phyloP scores from a whole-genome alignment of 2,113 vertebrate genomes.

The Pseudopipra pipra region DNA sequence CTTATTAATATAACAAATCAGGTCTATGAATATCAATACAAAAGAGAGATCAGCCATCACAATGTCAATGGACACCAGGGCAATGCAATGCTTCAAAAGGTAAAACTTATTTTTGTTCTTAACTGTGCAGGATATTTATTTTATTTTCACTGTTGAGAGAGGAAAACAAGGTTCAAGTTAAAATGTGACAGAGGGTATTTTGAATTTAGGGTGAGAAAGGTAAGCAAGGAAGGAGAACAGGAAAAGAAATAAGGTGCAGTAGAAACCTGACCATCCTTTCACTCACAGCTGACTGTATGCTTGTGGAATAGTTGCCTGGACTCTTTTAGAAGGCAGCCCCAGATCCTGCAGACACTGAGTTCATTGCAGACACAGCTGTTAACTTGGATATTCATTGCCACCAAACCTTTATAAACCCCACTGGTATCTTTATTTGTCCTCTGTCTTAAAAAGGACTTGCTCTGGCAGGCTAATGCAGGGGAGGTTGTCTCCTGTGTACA shows the following conservation, averaged over 20 bases:
- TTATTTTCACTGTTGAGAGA: background rate
- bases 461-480: background rate
- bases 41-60: constrained; percentile 73
- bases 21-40: constrained; percentile 76
- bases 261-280: background rate
- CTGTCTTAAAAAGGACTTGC: background rate
- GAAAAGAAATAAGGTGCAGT: background rate
- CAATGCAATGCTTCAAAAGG: constrained; percentile 74
- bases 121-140: background rate
- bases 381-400: background rate
- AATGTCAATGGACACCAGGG: constrained; percentile 71
- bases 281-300: background rate
- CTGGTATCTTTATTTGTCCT: background rate
- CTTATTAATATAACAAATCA: constrained; percentile 77
- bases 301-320: background rate
- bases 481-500: background rate
- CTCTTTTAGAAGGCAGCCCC: background rate
- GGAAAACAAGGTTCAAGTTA: background rate
- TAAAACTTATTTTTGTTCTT: constrained; percentile 46
- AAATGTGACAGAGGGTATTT: background rate
- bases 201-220: background rate
- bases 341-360: background rate
- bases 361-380: background rate
- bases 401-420: background rate
- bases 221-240: background rate